These are phyloP conservation scores for Apostichopus californicus DNA, from an alignment of 35 echinoderm and acorn worm genomes.

Conservation along the genomic window DNA sequence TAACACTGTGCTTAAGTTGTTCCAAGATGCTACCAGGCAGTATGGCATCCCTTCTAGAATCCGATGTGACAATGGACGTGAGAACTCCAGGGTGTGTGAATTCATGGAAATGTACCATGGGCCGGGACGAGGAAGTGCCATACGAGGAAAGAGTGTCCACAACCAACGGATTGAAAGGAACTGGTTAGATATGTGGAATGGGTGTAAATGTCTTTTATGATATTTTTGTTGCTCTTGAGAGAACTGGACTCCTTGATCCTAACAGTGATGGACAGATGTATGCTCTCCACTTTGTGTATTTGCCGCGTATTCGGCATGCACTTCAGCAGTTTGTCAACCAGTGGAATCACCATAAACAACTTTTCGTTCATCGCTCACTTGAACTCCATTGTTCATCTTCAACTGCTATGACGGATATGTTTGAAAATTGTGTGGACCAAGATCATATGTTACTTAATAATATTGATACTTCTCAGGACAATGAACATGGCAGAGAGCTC, in stretches of 20 bases:
- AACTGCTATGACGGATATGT: not conserved
- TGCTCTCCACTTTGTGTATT: not conserved
- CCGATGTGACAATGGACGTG: not conserved
- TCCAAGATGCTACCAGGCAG: not conserved
- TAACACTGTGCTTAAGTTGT: not conserved
- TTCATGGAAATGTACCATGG: not conserved
- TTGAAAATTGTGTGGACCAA: not conserved
- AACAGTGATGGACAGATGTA: slow-evolving; percentile 26
- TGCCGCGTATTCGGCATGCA: not conserved
- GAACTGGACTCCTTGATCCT: not conserved
- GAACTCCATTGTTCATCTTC: not conserved
- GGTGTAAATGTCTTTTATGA: not conserved
- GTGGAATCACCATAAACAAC: not conserved
- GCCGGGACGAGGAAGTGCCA: not conserved
- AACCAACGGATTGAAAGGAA: not conserved
- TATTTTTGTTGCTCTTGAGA: not conserved
- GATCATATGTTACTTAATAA: not conserved
- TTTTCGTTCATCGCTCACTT: not conserved
- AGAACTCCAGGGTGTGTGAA: not conserved
- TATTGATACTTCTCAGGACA: not conserved
- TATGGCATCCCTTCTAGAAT: not conserved
- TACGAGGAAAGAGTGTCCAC: not conserved
- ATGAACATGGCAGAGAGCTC: not conserved
- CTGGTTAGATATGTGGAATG: not conserved
- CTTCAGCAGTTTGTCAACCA: not conserved